Conservation (phyloP, 2,113 vertebrate genomes). For the Oryzias javanicus region DNA sequence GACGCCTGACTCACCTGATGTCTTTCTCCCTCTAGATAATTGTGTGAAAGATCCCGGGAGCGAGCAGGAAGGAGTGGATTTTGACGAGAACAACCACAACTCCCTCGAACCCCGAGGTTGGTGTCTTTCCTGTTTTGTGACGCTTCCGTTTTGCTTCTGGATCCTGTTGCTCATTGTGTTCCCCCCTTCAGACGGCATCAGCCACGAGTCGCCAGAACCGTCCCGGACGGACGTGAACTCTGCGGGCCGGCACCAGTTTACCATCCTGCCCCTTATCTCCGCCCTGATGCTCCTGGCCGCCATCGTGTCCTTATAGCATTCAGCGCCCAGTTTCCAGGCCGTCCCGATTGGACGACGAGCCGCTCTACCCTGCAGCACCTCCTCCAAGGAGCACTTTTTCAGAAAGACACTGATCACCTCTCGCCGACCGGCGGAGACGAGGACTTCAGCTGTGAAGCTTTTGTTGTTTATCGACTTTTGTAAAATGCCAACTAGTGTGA, state of each 20-base stretch:
- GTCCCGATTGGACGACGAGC: slow-evolving; percentile 58
- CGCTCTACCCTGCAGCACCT: slow-evolving; percentile 51
- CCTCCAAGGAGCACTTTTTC: slow-evolving; percentile 76
- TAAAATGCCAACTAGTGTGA: slow-evolving; percentile 81
- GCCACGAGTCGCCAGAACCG: slow-evolving; percentile 94
- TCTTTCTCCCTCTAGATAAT: slow-evolving; percentile 87
- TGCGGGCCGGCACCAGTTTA: slow-evolving; percentile 77
- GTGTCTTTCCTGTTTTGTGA: slow-evolving; percentile 53
- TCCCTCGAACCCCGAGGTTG: slow-evolving; percentile 98
- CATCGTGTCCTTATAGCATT: slow-evolving; percentile 96
- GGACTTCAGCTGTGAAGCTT: slow-evolving; percentile 72
- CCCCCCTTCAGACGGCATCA: slow-evolving; percentile 84
- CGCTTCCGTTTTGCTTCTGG: neutral
- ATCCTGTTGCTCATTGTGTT: neutral
- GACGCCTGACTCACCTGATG: slow-evolving; percentile 70
- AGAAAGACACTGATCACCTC: slow-evolving; percentile 65
- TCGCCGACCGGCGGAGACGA: slow-evolving; percentile 62
- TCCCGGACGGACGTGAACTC: slow-evolving; percentile 85
- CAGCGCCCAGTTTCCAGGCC: slow-evolving; percentile 81
- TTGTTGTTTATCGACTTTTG: slow-evolving; percentile 67
- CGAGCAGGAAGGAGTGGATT: slow-evolving; percentile 94
- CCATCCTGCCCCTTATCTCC: slow-evolving; percentile 82
- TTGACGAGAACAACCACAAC: slow-evolving; percentile 98
- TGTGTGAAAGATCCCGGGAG: slow-evolving; percentile 93
- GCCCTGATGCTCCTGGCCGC: slow-evolving; percentile 87